Conservation (phyloP, 2,888 invertebrate species). For the Agonopterix arenella region DNA sequence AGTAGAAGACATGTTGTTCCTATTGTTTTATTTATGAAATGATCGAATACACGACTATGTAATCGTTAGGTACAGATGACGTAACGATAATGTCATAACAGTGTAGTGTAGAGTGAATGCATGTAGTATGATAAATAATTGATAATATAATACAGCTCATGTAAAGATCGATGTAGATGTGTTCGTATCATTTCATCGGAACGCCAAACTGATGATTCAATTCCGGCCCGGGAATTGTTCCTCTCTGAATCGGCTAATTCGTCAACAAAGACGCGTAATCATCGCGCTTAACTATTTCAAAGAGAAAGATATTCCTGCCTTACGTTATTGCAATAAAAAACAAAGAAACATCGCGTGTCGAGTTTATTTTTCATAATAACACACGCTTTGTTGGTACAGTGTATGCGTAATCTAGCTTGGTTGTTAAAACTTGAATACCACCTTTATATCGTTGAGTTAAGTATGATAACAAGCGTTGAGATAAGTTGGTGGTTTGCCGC, state of each 20-base stretch:
- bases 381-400: slow-evolving; percentile 3
- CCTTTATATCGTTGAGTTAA: slow-evolving; percentile 38
- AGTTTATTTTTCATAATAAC: slow-evolving; percentile 7
- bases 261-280: slow-evolving; percentile 2
- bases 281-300: not conserved
- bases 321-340: slow-evolving; percentile 12
- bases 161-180: slow-evolving; percentile 9
- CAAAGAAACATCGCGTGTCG: slow-evolving; percentile 13
- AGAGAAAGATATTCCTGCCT: not conserved
- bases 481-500: slow-evolving; percentile 11
- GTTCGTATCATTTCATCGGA: slow-evolving; percentile 41
- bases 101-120: no score
- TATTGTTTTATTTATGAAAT: no score
- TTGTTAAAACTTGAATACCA: slow-evolving; percentile 23
- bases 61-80: no score
- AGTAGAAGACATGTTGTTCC: no score
- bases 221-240: slow-evolving; percentile 27
- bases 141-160: no score
- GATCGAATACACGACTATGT: no score
- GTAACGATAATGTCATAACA: no score
- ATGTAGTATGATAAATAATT: no score
- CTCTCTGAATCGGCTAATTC: slow-evolving; percentile 11
- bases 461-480: slow-evolving; percentile 13
- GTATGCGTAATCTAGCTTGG: slow-evolving; percentile 11
- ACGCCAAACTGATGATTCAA: slow-evolving; percentile 45